These are phyloP conservation scores for Dolichoris vasculosae DNA, from an alignment of 1,140 invertebrate species.

Conservation along the genomic window DNA sequence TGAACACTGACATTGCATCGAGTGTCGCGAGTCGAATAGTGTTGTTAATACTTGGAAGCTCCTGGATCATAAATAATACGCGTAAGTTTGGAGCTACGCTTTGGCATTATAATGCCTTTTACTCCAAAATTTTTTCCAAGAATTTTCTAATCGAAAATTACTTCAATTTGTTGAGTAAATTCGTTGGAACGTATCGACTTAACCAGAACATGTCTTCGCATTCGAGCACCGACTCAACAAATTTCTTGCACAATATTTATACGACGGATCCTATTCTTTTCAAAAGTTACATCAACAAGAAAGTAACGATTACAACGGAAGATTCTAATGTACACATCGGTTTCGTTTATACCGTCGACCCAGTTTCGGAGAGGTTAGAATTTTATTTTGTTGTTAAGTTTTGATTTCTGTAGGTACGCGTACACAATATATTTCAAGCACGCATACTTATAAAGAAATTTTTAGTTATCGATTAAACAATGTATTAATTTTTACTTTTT, in stretches of 20 bases:
- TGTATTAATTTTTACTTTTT: neutral
- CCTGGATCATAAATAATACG: neutral
- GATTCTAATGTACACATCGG: conserved; percentile 62
- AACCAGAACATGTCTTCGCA: conserved; percentile 13
- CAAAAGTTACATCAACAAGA: conserved; percentile 67
- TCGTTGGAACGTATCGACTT: neutral
- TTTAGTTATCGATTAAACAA: too few relatives aligned
- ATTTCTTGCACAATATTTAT: conserved; percentile 62
- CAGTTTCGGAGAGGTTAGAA: conserved; percentile 71
- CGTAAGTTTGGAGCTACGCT: neutral
- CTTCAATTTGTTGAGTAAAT: neutral
- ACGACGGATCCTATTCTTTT: conserved; percentile 67
- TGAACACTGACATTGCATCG: too few relatives aligned
- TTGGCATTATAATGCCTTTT: neutral
- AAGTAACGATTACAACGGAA: conserved; percentile 62
- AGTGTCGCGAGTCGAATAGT: too few relatives aligned
- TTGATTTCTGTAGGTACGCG: neutral
- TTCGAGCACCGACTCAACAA: neutral
- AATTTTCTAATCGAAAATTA: neutral
- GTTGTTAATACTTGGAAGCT: too few relatives aligned
- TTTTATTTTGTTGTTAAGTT: conserved; percentile 1
- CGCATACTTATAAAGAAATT: too few relatives aligned
- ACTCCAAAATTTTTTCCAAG: neutral
- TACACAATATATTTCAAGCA: neutral
- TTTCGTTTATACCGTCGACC: conserved; percentile 70